Base-by-base conservation (phyloP, 2,797 vertebrate genomes). In the Eutrigla gurnardus region DNA sequence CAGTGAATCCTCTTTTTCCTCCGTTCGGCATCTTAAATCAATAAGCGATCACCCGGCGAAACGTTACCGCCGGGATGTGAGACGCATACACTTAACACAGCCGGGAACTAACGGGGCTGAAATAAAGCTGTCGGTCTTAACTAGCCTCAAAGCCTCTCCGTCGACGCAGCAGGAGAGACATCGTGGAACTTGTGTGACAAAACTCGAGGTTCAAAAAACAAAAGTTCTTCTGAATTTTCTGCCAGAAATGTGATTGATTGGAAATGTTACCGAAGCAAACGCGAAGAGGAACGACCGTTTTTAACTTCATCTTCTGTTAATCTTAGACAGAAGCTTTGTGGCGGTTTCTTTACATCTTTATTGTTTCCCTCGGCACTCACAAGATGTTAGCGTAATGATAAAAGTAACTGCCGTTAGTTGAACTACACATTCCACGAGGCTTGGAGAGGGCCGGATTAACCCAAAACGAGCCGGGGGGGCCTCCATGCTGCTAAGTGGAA, bases 71-170 rank as follows among this genome's bases (percentile, higher is more conserved):
- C 47, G 75, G 77, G 78, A 88, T 69, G 73, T 75, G 75, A 85
- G 85, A 89, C 59, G 78, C 82, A 60, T 76, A 73, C 81, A 87
- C 72, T 89, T 88, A 82, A 80, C 76, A 80, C 82, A 84, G 77
- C 82, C 67, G 73, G 78, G 83, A 83, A 73, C 68, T 68, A 68
- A 84, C 69, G 54, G 43, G 72, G 70, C 73, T 75, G 55, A 85
- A 90, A 87, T 84, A 85, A 82, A 87, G 71, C 79, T 81, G 80
- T 88, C 88, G 69, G 46, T 73, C 81, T 66, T 54, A 81, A 80
- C 78, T 63, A 80, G 60, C 70, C 53, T 86, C 75, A 78, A 25
- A 82, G 53, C 6, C 32, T 40, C 49, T 76, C 63, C 35, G 63
- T 76, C 73, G 57, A 40, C 70, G 47, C 71, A 77, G 77, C 55